phyloP scores from a whole-genome alignment of 2,888 invertebrate genomes.

The Eristalinus sepulchralis region DNA sequence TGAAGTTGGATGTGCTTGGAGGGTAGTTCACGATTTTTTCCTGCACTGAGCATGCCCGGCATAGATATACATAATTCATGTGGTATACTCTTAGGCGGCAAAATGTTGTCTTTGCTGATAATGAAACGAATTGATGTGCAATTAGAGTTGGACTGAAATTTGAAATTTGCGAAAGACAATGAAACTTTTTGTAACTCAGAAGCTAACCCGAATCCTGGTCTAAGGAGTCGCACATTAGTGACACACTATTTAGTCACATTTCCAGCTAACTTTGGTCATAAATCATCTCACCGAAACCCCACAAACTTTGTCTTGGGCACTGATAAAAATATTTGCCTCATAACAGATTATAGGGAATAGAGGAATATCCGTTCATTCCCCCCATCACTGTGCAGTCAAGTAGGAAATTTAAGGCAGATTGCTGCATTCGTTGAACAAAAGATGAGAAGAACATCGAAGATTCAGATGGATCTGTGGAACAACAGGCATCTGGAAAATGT shows the following conservation, averaged over 20 bases:
- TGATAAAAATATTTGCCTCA: neutral
- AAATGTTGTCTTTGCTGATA: neutral
- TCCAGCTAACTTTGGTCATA: too few species aligned
- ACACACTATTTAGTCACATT: too few species aligned
- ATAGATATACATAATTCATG: neutral
- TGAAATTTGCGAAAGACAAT: too few species aligned
- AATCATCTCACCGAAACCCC: too few species aligned
- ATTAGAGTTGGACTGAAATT: too few species aligned
- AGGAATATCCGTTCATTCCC: neutral
- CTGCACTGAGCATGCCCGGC: conserved; percentile 37
- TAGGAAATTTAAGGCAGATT: conserved; percentile 48
- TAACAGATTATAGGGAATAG: neutral
- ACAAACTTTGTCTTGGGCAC: too few species aligned
- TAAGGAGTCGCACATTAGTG: too few species aligned
- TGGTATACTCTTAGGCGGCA: conserved; percentile 48
- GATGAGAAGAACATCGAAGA: conserved; percentile 27
- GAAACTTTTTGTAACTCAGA: too few species aligned
- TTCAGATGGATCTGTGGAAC: neutral
- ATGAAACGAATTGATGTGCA: too few species aligned
- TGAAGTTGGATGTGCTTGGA: conserved; percentile 54
- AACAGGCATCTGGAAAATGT: conserved; percentile 57
- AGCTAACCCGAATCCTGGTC: too few species aligned
- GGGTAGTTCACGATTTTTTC: accelerated
- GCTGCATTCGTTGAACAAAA: conserved; percentile 33
- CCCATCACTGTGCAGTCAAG: neutral